Conservation (phyloP, 2,888 invertebrate genomes). For the Peribatodes rhomboidaria region DNA sequence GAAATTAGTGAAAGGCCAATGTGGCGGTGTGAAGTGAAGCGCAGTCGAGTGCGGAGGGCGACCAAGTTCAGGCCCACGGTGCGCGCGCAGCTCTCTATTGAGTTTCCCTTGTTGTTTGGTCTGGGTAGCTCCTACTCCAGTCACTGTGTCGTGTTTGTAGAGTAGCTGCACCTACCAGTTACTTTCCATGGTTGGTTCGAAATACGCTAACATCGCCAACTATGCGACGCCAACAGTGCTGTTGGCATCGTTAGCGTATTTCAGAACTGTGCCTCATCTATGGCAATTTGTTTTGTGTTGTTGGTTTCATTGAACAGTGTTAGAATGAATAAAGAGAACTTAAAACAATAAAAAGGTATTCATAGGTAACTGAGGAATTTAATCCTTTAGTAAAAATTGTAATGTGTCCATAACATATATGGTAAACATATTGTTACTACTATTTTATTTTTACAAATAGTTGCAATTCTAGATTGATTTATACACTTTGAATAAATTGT, state of each 20-base stretch:
- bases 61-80: slow-evolving; percentile 58
- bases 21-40: slow-evolving; percentile 73
- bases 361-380: slow-evolving; percentile 24
- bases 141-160: slow-evolving; percentile 89
- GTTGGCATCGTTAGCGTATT: too few species aligned
- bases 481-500: neutral
- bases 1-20: slow-evolving; percentile 81
- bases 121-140: slow-evolving; percentile 89
- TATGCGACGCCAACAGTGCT: too few species aligned
- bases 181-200: slow-evolving; percentile 54
- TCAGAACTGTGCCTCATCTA: slow-evolving; percentile 16
- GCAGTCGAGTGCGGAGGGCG: slow-evolving; percentile 61
- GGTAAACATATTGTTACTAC: slow-evolving; percentile 8
- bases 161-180: slow-evolving; percentile 73
- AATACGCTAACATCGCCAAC: too few species aligned
- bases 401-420: slow-evolving; percentile 11
- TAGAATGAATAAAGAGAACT: slow-evolving; percentile 61
- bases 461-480: slow-evolving; percentile 5
- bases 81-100: slow-evolving; percentile 80
- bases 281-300: slow-evolving; percentile 63
- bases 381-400: slow-evolving; percentile 6
- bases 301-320: slow-evolving; percentile 71
- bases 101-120: slow-evolving; percentile 88
- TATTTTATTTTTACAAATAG: slow-evolving; percentile 3
- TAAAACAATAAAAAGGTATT: slow-evolving; percentile 29